These are phyloP conservation scores for Fregata magnificens DNA, from an alignment of 2,113 vertebrate species.

Conservation along the genomic window DNA sequence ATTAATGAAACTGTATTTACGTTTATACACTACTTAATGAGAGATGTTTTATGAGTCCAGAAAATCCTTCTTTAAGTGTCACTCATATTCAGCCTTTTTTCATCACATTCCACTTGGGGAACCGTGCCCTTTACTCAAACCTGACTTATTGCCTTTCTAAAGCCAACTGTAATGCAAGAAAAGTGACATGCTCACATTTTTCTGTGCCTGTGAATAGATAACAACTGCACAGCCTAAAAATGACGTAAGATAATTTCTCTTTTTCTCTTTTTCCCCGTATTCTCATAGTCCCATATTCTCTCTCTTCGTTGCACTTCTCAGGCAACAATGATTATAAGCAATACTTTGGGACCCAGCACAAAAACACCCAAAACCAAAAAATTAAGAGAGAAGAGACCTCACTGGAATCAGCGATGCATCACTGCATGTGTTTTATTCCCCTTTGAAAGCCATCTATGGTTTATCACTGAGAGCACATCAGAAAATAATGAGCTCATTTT, in stretches of 20 bases:
- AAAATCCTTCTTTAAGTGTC: neutral
- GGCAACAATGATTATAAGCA: neutral
- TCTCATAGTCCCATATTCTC: neutral
- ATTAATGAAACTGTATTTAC: neutral
- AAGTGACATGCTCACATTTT: accelerated
- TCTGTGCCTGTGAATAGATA: neutral
- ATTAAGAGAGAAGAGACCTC: neutral
- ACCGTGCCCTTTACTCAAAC: neutral
- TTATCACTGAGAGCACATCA: neutral
- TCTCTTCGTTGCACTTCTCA: neutral
- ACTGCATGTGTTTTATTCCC: neutral
- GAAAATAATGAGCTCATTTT: slow-evolving; percentile 11
- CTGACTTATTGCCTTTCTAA: neutral
- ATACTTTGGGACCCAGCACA: neutral
- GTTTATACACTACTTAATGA: neutral
- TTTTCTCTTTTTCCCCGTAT: too few relatives aligned
- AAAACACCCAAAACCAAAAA: neutral
- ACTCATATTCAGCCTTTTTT: neutral
- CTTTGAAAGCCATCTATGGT: neutral
- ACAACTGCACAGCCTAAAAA: neutral
- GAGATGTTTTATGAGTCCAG: neutral
- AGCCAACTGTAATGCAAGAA: accelerated
- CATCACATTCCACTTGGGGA: neutral
- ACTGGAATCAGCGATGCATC: neutral
- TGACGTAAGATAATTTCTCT: too few relatives aligned